Percentiles rank a stretch among this genome's conserved stretches.
Evolutionary conservation across 1,140 invertebrate genomes (phyloP).

Genomic region (Penaeus japonicus): DNA sequence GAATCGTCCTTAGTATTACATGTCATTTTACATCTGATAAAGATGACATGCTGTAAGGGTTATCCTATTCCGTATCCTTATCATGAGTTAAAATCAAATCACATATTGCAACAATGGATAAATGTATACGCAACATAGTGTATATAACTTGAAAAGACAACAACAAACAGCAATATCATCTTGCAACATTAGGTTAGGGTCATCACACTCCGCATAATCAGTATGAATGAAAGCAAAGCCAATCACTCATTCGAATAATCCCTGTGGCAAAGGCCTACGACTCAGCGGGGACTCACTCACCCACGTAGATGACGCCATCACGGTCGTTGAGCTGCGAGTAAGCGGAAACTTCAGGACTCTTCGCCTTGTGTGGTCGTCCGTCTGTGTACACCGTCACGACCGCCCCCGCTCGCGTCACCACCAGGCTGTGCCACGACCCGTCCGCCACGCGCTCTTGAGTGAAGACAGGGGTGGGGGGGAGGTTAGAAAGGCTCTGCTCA

Average conservation of each 20-base stretch:
- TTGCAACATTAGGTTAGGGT: too few species aligned
- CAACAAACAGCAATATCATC: too few species aligned
- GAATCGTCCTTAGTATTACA: too few species aligned
- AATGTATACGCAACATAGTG: too few species aligned
- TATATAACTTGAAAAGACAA: too few species aligned
- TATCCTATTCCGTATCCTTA: too few species aligned
- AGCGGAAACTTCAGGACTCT: background rate
- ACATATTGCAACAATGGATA: too few species aligned
- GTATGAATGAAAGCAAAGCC: background rate
- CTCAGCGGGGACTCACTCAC: background rate
- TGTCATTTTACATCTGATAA: too few species aligned
- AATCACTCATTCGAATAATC: background rate
- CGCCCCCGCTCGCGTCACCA: slow-evolving; percentile 34
- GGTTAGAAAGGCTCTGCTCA: too few species aligned
- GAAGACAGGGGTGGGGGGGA: background rate
- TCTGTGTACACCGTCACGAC: slow-evolving; percentile 38
- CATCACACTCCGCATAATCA: too few species aligned
- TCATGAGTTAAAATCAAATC: too few species aligned
- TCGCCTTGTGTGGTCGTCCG: slow-evolving; percentile 3
- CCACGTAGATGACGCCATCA: slow-evolving; percentile 23
- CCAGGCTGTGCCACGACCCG: slow-evolving; percentile 46
- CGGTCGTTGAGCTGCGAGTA: slow-evolving; percentile 39
- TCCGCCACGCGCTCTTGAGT: slow-evolving; percentile 7
- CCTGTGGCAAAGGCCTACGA: background rate
- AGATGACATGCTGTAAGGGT: too few species aligned